Percentiles rank a stretch among this genome's conserved stretches.
Conservation (phyloP, 2,797 vertebrate species). For the Macropus fuliginosus region DNA sequence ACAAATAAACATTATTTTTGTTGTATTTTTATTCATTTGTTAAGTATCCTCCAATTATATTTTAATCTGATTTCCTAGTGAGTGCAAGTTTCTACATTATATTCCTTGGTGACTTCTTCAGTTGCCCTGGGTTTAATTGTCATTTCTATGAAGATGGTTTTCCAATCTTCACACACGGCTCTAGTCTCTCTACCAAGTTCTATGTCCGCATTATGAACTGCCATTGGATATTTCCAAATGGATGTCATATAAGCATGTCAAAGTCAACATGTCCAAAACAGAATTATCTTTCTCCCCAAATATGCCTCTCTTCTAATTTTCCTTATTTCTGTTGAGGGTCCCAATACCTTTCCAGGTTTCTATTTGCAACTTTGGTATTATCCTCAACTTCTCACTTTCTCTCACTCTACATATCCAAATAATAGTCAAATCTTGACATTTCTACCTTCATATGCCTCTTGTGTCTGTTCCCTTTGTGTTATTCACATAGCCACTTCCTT, state of each 20-base stretch:
- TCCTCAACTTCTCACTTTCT: neutral
- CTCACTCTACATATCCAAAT: neutral
- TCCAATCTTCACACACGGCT: neutral
- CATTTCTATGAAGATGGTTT: neutral
- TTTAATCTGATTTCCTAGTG: neutral
- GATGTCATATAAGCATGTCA: neutral
- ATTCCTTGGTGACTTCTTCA: neutral
- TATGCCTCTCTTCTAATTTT: neutral
- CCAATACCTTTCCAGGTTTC: neutral
- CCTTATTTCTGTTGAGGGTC: neutral
- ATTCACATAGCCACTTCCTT: neutral
- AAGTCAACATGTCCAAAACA: neutral
- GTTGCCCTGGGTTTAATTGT: neutral
- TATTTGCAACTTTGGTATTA: neutral
- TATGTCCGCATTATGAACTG: neutral
- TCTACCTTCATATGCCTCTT: neutral
- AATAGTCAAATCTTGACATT: neutral
- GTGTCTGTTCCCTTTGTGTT: neutral
- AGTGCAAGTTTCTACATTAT: neutral
- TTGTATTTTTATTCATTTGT: neutral
- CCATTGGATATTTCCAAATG: neutral
- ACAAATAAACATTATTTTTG: neutral
- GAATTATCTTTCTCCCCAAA: neutral
- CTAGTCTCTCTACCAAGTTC: neutral
- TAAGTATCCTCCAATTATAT: neutral